A percentile compares a stretch with the other conserved stretches of the same genome.
Evolutionary conservation across 2,113 vertebrate genomes (phyloP).

Genomic region (Scophthalmus maximus): DNA sequence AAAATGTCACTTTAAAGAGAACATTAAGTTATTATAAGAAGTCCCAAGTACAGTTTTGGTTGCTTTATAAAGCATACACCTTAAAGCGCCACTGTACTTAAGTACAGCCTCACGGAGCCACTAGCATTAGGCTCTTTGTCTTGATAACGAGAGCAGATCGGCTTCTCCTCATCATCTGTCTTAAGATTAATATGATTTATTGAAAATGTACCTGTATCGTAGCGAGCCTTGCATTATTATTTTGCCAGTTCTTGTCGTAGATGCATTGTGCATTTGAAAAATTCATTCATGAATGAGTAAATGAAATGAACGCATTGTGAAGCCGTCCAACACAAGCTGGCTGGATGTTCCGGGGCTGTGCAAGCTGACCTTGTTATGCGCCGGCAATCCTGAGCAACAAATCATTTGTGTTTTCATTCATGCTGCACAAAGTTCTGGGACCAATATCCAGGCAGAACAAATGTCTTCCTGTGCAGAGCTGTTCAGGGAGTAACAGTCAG

Average conservation of each 20-base stretch:
- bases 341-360: constrained; percentile 33
- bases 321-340: constrained; percentile 18
- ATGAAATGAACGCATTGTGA: background rate
- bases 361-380: constrained; percentile 28
- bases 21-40: constrained; percentile 8
- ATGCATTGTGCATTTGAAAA: no score
- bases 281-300: background rate
- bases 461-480: constrained; percentile 59
- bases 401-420: constrained; percentile 48
- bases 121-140: background rate
- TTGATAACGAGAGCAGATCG: no score
- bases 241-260: no score
- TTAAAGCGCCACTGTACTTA: background rate
- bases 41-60: background rate
- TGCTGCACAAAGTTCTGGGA: constrained; percentile 32
- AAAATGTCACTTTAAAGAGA: constrained; percentile 31
- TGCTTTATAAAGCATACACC: background rate
- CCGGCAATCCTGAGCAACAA: constrained; percentile 55
- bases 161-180: no score
- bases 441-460: constrained; percentile 56
- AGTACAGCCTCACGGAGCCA: background rate
- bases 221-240: no score
- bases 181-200: no score
- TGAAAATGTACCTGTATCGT: no score
- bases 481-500: constrained; percentile 39